Evolutionary conservation across 2,113 vertebrate genomes (phyloP).

Genomic region (Stigmatopora nigra): DNA sequence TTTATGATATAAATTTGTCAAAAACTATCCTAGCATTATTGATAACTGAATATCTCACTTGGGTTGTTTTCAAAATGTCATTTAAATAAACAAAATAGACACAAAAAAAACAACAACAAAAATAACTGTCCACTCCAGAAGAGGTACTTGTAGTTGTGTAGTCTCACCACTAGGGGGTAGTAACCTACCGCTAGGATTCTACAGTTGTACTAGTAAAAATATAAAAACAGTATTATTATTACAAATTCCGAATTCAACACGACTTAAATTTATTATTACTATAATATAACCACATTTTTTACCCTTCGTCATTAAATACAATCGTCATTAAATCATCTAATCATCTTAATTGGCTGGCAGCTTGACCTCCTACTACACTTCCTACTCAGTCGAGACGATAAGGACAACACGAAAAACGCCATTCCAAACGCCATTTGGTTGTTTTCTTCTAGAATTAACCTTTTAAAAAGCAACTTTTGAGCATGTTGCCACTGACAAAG

Average conservation of each 20-base stretch:
- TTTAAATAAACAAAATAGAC: no score
- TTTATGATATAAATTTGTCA: not conserved
- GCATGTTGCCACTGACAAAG: constrained; percentile 5
- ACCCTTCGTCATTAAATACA: not conserved
- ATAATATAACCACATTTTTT: not conserved
- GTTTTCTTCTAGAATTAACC: not conserved
- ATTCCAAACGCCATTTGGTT: not conserved
- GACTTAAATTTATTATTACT: no score
- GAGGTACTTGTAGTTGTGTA: no score
- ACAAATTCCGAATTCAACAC: no score
- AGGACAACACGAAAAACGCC: not conserved
- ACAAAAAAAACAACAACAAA: no score
- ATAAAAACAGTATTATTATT: no score
- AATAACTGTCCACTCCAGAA: no score
- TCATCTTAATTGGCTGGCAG: constrained; percentile 1
- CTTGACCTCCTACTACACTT: no score
- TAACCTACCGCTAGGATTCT: not conserved
- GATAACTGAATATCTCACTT: no score
- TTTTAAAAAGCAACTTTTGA: not conserved
- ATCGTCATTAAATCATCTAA: constrained; percentile 9
- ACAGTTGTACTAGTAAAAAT: no score
- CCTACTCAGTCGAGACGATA: not conserved
- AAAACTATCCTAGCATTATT: not conserved
- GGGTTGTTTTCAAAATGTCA: no score
- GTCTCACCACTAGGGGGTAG: not conserved